Evolutionary conservation across 2,888 invertebrate species (phyloP).

Genomic region (Mantis religiosa): DNA sequence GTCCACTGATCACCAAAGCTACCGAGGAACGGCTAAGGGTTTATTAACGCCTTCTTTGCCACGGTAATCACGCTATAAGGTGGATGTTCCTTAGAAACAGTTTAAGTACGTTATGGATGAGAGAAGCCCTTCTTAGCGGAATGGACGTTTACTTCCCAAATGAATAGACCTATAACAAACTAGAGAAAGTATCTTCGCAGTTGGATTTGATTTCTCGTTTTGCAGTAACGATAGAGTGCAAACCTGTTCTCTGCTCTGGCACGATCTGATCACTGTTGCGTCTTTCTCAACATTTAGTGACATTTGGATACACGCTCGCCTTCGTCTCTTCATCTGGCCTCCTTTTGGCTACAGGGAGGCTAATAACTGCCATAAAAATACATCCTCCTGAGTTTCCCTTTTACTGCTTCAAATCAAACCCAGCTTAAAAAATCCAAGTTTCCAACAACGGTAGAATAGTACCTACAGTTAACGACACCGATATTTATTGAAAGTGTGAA

Average conservation of each 20-base stretch:
- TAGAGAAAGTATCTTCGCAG: not conserved
- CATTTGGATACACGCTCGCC: not conserved
- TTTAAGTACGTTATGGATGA: not conserved
- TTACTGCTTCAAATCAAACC: not conserved
- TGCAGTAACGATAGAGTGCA: not conserved
- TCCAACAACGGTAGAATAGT: too few relatives aligned
- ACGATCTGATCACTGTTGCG: not conserved
- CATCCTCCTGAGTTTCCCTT: not conserved
- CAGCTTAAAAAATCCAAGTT: too few relatives aligned
- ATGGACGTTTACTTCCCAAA: not conserved
- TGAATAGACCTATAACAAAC: not conserved
- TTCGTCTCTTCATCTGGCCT: not conserved
- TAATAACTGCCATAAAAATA: not conserved
- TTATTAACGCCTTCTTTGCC: not conserved
- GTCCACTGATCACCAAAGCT: not conserved
- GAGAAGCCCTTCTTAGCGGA: not conserved
- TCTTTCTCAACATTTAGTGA: not conserved
- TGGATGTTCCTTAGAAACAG: not conserved
- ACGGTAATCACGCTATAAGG: not conserved
- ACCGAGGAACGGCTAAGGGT: not conserved
- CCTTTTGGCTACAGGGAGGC: not conserved
- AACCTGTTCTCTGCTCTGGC: not conserved
- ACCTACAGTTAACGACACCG: too few relatives aligned
- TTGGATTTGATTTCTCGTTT: not conserved
- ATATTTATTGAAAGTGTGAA: too few relatives aligned